Evolutionary conservation across 2,888 invertebrate species (phyloP).

Genomic region (Meliscaeva auricollis): DNA sequence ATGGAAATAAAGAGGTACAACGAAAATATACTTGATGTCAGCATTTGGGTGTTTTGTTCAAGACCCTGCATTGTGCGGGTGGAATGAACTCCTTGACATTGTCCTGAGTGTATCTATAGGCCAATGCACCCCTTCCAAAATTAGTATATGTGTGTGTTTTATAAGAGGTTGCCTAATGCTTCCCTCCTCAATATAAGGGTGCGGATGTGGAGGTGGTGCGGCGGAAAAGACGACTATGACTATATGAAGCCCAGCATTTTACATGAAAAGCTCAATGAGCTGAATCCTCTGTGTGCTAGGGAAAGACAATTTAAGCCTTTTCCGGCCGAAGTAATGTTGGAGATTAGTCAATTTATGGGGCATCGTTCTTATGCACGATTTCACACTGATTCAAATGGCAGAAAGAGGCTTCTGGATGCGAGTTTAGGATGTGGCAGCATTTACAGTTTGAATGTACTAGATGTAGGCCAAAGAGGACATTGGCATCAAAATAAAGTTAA

Average conservation of each 20-base stretch:
- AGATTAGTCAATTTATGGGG: slow-evolving; percentile 74
- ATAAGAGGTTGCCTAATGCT: slow-evolving; percentile 32
- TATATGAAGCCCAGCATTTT: background rate
- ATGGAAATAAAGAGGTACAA: slow-evolving; percentile 48
- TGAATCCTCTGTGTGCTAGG: slow-evolving; percentile 38
- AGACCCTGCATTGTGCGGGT: slow-evolving; percentile 37
- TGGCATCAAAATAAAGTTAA: slow-evolving; percentile 42
- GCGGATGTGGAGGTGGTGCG: too few relatives aligned
- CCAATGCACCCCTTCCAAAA: slow-evolving; percentile 15
- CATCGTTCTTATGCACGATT: slow-evolving; percentile 70
- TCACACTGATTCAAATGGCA: slow-evolving; percentile 45
- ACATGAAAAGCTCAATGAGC: slow-evolving; percentile 62
- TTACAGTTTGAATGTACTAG: background rate
- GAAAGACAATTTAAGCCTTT: slow-evolving; percentile 66
- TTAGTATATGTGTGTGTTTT: slow-evolving; percentile 5
- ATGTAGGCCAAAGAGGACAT: slow-evolving; percentile 65
- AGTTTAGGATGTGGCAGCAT: background rate
- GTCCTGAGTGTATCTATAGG: slow-evolving; percentile 55
- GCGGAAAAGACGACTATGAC: background rate
- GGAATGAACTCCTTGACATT: slow-evolving; percentile 75
- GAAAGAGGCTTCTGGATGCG: background rate
- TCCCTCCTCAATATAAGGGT: background rate
- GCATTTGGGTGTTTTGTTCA: slow-evolving; percentile 44
- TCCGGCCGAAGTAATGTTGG: slow-evolving; percentile 62
- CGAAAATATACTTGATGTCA: slow-evolving; percentile 66